Evolutionary conservation across 2,888 invertebrate species (phyloP), one percentile per base, ranked within the genome.

Genomic region (Mechanitis messenoides): DNA sequence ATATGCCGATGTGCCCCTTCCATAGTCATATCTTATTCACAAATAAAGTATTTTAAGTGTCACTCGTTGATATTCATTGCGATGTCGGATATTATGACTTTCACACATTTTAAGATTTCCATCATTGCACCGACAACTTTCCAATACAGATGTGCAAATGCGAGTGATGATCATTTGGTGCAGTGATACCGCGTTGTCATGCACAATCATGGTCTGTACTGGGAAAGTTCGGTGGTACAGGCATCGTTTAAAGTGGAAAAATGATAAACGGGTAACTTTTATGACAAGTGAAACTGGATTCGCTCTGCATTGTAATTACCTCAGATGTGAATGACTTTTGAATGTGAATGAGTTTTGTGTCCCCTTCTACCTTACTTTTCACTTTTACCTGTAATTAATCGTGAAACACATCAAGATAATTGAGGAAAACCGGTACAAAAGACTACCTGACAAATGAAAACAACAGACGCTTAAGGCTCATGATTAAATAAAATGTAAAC

Each of bases 91-190:
- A 70, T 72, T 70, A 68, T 61, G 64, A 78, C 80, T 80, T 81
- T 82, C 81, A 76, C 79, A 73, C 59, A 69, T 64, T 73, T 68
- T 61, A 73, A 81, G 78, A 83, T 84, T 85, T 84, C 81, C 86
- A 87, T 84, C 80, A 81, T 78, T 79, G 76, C 75, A 72, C 77
- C 77, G 77, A 75, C 79, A 74, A 84, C 87, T 87, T 88, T 87
- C 89, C 85, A 88, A 85, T 83, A 81, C 77, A 77, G 75, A 82
- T 80, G 79, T 78, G 78, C 75, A 72, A 71, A 71, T 70, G 65
- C 69, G 64, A 70, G 68, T 71, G 80, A 72, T 74, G 75, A 73
- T 73, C 76, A 78, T 78, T 79, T 76, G 75, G 55, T 77, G 79
- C 77, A 73, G 71, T 74, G 80, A 72, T 68, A 67, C 59, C 63